phyloP scores from a whole-genome alignment of 1,140 invertebrate genomes.

The Luehdorfia chinensis region DNA sequence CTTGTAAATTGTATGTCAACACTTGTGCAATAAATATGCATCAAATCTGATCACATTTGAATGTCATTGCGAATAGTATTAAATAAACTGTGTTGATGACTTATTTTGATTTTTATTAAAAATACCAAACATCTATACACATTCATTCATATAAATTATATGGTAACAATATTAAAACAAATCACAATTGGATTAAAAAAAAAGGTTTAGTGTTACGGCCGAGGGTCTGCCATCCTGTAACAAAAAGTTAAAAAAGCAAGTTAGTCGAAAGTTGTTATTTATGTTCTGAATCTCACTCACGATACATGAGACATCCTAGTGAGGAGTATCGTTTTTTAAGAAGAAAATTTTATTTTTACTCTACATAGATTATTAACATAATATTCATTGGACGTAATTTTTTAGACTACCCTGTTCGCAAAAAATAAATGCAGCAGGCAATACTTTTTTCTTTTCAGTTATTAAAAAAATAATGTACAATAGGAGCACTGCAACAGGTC shows the following conservation, averaged over 20 bases:
- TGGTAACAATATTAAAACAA: conserved; percentile 2
- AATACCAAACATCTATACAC: neutral
- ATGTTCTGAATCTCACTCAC: too few relatives aligned
- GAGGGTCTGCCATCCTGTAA: conserved; percentile 51
- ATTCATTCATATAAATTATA: conserved; percentile 5
- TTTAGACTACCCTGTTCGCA: too few relatives aligned
- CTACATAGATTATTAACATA: too few relatives aligned
- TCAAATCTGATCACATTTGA: conserved; percentile 38
- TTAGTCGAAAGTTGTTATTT: too few relatives aligned
- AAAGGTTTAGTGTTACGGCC: conserved; percentile 28
- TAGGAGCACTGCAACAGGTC: too few relatives aligned
- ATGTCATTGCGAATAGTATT: conserved; percentile 50
- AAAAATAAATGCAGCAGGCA: too few relatives aligned
- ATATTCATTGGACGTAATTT: neutral
- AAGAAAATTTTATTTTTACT: too few relatives aligned
- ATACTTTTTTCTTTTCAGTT: too few relatives aligned
- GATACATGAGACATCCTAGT: too few relatives aligned
- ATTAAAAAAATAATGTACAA: too few relatives aligned
- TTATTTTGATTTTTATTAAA: conserved; percentile 22
- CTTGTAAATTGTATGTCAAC: conserved; percentile 18
- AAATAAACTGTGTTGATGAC: conserved; percentile 66
- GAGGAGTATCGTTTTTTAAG: too few relatives aligned
- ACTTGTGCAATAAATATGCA: conserved; percentile 46
- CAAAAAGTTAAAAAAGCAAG: too few relatives aligned
- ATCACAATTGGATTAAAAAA: conserved; percentile 6